Conservation (phyloP, 2,797 vertebrate genomes). For the Cossypha dichroa region DNA sequence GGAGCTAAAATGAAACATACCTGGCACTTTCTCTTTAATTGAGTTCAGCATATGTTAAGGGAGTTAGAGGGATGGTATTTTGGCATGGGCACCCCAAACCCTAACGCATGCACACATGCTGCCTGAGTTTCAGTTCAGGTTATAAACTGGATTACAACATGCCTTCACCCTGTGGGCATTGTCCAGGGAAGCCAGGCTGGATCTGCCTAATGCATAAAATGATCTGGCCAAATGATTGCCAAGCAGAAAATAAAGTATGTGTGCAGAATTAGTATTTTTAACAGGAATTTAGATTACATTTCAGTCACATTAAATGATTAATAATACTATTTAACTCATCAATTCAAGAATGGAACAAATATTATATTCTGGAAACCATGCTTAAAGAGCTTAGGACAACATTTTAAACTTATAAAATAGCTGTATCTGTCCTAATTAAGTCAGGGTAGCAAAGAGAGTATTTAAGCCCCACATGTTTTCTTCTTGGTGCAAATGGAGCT, state of each 20-base stretch:
- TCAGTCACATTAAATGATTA: background rate
- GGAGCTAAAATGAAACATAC: background rate
- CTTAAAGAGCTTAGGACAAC: background rate
- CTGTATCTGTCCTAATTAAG: background rate
- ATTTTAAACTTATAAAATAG: background rate
- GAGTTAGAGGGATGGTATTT: background rate
- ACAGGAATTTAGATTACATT: background rate
- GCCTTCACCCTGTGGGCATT: background rate
- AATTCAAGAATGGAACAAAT: background rate
- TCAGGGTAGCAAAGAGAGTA: background rate
- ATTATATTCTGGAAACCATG: background rate
- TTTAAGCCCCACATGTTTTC: conserved; percentile 10
- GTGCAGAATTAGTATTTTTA: background rate
- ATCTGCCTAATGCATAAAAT: background rate
- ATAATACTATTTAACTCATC: background rate
- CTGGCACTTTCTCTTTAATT: background rate
- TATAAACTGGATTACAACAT: conserved; percentile 55
- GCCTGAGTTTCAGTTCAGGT: conserved; percentile 27
- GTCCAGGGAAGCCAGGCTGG: conserved; percentile 22
- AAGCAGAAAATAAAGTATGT: background rate
- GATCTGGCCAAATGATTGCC: background rate
- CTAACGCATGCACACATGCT: background rate
- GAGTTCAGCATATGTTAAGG: background rate
- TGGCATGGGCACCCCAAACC: background rate
- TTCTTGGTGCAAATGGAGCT: conserved; percentile 36